These are phyloP conservation scores for Dasypolia templi DNA, from an alignment of 2,888 invertebrate genomes.

Conservation along the genomic window DNA sequence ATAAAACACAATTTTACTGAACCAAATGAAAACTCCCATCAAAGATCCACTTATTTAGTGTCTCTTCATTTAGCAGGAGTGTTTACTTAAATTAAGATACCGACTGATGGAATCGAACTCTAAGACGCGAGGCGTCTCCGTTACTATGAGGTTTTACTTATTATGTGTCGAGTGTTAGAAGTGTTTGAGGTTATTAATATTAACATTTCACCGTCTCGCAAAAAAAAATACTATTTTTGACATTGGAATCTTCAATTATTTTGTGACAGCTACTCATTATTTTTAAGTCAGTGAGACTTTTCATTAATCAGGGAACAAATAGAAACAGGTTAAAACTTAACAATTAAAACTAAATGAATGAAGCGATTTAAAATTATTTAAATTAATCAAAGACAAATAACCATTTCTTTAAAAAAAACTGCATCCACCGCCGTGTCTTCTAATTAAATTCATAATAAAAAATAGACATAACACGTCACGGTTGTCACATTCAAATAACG, in stretches of 20 bases:
- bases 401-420: conserved; percentile 6
- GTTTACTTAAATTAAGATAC: conserved; percentile 87
- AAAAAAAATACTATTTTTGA: not conserved
- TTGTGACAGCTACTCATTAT: not conserved
- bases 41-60: conserved; percentile 80
- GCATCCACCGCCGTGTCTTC: conserved; percentile 2
- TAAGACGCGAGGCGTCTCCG: conserved; percentile 53
- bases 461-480: conserved; percentile 38
- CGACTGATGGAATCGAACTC: conserved; percentile 75
- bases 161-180: conserved; percentile 54
- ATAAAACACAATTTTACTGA: conserved; percentile 81
- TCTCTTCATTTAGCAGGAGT: conserved; percentile 84
- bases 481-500: conserved; percentile 43
- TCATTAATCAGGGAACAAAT: not conserved
- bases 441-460: conserved; percentile 11
- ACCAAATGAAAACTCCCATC: conserved; percentile 78
- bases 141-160: conserved; percentile 72
- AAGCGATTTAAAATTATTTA: not conserved
- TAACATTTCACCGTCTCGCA: not conserved
- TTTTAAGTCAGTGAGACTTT: not conserved
- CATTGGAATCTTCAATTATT: not conserved
- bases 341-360: not conserved
- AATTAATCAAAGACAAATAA: not conserved
- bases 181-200: conserved; percentile 40
- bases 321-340: not conserved